A percentile compares a stretch with the other conserved stretches of the same genome.
Conservation (phyloP, 2,888 invertebrate species). For the Andrena minutula region DNA sequence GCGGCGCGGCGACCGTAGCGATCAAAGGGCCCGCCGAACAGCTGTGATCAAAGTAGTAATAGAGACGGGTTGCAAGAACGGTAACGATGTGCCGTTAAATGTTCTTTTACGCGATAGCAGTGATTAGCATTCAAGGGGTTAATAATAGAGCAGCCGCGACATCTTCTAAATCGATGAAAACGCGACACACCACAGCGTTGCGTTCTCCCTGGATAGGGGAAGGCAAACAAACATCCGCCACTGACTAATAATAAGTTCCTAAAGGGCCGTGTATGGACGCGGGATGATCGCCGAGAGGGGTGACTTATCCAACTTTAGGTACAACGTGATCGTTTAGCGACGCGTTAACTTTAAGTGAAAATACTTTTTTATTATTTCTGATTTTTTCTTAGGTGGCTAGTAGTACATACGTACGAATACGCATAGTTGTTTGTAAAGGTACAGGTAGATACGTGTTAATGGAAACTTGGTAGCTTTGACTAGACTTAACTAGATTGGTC, state of each 20-base stretch:
- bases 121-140: slow-evolving; percentile 29
- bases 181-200: slow-evolving; percentile 24
- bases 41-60: too few relatives aligned
- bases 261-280: slow-evolving; percentile 19
- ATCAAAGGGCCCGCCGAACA: too few relatives aligned
- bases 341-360: slow-evolving; percentile 28
- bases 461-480: slow-evolving; percentile 68
- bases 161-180: slow-evolving; percentile 43
- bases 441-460: slow-evolving; percentile 44
- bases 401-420: slow-evolving; percentile 12
- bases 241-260: slow-evolving; percentile 45
- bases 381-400: slow-evolving; percentile 31
- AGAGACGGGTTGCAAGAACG: too few relatives aligned
- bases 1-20: too few relatives aligned
- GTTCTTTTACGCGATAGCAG: slow-evolving; percentile 4
- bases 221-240: slow-evolving; percentile 44
- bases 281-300: background rate
- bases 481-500: slow-evolving; percentile 74
- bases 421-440: slow-evolving; percentile 11
- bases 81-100: too few relatives aligned
- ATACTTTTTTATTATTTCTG: slow-evolving; percentile 47
- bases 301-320: too few relatives aligned
- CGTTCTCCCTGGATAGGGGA: slow-evolving; percentile 31
- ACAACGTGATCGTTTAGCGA: too few relatives aligned
- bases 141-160: slow-evolving; percentile 43